These are phyloP conservation scores for Sandelia bainsii DNA, from an alignment of 2,797 vertebrate species.

Conservation along the genomic window DNA sequence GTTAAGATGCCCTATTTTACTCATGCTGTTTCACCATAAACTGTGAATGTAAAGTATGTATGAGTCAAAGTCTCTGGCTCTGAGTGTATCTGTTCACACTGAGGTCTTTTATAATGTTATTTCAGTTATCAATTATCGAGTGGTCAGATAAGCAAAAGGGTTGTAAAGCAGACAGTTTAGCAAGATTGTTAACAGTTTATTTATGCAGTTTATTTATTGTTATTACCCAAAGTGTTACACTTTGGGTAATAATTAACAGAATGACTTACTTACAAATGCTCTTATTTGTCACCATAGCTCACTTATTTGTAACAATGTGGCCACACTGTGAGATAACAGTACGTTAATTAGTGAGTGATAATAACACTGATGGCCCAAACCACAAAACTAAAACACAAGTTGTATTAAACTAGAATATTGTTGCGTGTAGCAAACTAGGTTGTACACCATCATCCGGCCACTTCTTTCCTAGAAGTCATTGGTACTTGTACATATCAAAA, in stretches of 20 bases:
- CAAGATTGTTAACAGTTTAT: background rate
- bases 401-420: too few relatives aligned
- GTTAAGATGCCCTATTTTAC: background rate
- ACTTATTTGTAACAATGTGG: background rate
- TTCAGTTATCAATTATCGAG: background rate
- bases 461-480: background rate
- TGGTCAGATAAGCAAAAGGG: background rate
- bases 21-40: background rate
- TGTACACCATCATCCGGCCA: too few relatives aligned
- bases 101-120: background rate
- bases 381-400: background rate
- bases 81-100: background rate
- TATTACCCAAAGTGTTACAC: too few relatives aligned
- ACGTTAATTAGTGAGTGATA: background rate
- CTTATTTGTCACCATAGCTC: background rate
- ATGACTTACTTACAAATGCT: too few relatives aligned
- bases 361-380: background rate
- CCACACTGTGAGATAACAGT: background rate
- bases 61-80: constrained; percentile 13
- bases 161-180: background rate
- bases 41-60: background rate
- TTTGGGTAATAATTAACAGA: background rate
- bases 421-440: background rate
- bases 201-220: too few relatives aligned
- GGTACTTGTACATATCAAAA: background rate